Conservation (phyloP, 2,888 invertebrate genomes). For the Lutraria lutraria region DNA sequence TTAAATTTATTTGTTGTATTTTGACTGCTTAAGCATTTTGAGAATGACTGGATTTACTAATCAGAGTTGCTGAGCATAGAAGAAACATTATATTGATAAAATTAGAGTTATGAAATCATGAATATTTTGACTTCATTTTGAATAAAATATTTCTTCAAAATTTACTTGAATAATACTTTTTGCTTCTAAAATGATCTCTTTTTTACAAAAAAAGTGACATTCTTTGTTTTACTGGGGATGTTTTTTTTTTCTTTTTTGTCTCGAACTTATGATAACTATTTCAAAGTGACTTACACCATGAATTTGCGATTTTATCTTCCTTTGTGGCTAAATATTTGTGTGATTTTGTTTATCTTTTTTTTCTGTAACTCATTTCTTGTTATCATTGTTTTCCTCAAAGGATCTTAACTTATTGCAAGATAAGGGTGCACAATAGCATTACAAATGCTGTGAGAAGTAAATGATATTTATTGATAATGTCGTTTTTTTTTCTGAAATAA, state of each 20-base stretch:
- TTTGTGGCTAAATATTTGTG: neutral
- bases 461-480: neutral
- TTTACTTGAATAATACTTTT: no score
- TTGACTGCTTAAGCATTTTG: neutral
- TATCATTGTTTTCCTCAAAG: neutral
- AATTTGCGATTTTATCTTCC: neutral
- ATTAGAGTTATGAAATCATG: neutral
- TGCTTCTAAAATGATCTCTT: no score
- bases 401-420: neutral
- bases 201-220: no score
- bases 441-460: neutral
- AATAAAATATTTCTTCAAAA: neutral
- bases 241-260: no score
- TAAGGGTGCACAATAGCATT: neutral
- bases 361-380: neutral
- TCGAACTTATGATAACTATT: no score
- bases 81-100: neutral
- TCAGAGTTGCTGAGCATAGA: neutral
- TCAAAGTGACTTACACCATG: no score
- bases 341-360: neutral
- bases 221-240: no score
- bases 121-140: neutral
- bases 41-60: neutral
- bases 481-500: neutral
- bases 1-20: slow-evolving; percentile 6